phyloP scores from a whole-genome alignment of 1,140 invertebrate species.

The Dendrolimus kikuchii region DNA sequence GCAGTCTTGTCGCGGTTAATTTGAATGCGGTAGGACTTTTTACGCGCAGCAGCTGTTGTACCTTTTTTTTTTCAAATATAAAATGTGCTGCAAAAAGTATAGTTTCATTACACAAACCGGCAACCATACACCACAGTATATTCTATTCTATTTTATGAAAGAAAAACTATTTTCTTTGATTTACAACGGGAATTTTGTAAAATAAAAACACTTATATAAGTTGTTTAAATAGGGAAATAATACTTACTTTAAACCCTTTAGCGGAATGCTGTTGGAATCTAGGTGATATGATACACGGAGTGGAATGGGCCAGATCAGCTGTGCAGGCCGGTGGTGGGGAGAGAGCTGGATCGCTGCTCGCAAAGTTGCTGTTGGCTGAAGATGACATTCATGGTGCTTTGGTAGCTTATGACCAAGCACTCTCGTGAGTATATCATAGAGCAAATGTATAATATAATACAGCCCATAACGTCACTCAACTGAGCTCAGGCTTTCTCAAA shows the following conservation, averaged over 20 bases:
- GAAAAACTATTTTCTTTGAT: too few species aligned
- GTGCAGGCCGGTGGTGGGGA: constrained; percentile 49
- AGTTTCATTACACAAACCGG: too few species aligned
- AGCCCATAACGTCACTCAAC: neutral
- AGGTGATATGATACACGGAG: constrained; percentile 35
- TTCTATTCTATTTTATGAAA: too few species aligned
- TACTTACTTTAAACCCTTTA: constrained; percentile 11
- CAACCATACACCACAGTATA: too few species aligned
- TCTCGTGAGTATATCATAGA: constrained; percentile 29
- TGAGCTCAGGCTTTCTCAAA: too few species aligned
- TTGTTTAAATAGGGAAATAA: neutral
- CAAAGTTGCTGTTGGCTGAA: constrained; percentile 31
- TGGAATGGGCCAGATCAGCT: constrained; percentile 48
- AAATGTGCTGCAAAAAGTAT: too few species aligned
- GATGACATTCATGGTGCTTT: constrained; percentile 37
- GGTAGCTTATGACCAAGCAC: constrained; percentile 42
- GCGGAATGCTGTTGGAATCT: constrained; percentile 47
- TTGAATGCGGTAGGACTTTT: too few species aligned
- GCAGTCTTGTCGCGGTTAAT: too few species aligned
- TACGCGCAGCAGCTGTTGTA: too few species aligned
- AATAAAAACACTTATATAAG: neutral
- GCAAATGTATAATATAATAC: neutral
- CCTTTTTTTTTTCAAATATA: too few species aligned
- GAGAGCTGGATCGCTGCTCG: constrained; percentile 41
- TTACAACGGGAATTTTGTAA: too few species aligned